phyloP scores from a whole-genome alignment of 2,113 vertebrate species.

The Eurypyga helias region DNA sequence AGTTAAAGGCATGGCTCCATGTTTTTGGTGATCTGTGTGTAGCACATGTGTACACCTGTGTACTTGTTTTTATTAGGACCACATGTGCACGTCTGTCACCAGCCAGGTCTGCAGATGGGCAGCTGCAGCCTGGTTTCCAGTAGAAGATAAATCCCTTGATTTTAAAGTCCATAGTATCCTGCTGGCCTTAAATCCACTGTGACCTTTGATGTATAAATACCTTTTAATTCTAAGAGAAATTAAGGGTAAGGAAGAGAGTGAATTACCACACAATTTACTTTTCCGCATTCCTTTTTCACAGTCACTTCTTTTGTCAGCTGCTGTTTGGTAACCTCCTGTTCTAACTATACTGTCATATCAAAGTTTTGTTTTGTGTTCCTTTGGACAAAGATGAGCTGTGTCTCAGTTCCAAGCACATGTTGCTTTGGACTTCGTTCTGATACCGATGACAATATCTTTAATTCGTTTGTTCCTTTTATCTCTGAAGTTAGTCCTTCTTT shows the following conservation, averaged over 20 bases:
- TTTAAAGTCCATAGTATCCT: background rate
- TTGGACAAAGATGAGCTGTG: background rate
- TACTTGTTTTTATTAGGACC: background rate
- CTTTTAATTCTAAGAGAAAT: background rate
- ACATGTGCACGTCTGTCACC: accelerated
- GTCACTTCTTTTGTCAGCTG: background rate
- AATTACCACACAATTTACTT: background rate
- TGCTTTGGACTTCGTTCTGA: background rate
- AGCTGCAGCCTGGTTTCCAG: background rate
- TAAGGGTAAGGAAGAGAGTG: background rate
- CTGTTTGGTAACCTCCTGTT: background rate
- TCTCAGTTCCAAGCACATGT: background rate
- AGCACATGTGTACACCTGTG: accelerated
- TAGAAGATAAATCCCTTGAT: background rate
- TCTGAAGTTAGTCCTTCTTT: background rate
- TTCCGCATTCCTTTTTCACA: background rate
- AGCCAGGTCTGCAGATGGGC: too few species aligned
- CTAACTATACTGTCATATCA: background rate
- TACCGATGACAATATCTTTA: background rate
- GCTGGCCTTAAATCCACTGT: background rate
- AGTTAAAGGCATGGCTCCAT: background rate
- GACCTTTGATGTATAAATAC: background rate
- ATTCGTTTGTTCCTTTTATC: background rate
- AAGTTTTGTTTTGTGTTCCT: background rate
- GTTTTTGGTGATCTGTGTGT: background rate